A percentile compares a stretch with the other conserved stretches of the same genome.
Conservation (phyloP, 2,888 invertebrate species). For the Steinernema carpocapsae region DNA sequence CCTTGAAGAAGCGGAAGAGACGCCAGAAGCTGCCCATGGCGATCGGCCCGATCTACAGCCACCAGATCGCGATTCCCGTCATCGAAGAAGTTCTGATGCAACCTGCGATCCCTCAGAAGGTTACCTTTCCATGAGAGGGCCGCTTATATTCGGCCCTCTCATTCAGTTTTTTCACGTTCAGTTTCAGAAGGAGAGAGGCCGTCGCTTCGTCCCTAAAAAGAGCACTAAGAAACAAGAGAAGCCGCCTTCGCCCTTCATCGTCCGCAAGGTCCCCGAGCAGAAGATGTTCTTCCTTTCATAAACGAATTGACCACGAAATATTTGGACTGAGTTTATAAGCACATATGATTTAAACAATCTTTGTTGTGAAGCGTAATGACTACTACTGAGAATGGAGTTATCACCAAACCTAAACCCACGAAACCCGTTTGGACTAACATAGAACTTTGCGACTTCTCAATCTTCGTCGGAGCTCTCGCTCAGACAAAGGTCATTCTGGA, state of each 20-base stretch:
- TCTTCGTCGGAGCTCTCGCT: slow-evolving; percentile 53
- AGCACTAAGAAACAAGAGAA: not conserved
- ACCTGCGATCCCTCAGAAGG: slow-evolving; percentile 22
- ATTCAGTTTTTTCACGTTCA: no score
- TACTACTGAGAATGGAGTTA: not conserved
- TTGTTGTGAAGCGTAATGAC: not conserved
- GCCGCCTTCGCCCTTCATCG: slow-evolving; percentile 9
- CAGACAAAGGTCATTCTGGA: slow-evolving; percentile 45
- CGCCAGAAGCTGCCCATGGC: slow-evolving; percentile 1
- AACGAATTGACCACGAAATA: not conserved
- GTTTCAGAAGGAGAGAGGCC: slow-evolving; percentile 33
- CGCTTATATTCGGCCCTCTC: no score
- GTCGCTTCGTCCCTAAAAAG: slow-evolving; percentile 23
- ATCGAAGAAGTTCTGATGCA: slow-evolving; percentile 23
- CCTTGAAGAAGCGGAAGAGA: not conserved
- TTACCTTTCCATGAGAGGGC: no score
- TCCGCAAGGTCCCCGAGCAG: slow-evolving; percentile 10
- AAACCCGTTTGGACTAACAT: slow-evolving; percentile 2
- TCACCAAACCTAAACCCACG: not conserved
- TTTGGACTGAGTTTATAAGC: not conserved
- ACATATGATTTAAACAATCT: no score
- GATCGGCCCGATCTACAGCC: slow-evolving; percentile 23
- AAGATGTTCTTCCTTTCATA: not conserved
- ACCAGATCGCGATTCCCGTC: slow-evolving; percentile 27
- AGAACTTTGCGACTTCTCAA: not conserved